Conservation (phyloP, 1,140 invertebrate genomes). For the Yoshiicerus persimilis region DNA sequence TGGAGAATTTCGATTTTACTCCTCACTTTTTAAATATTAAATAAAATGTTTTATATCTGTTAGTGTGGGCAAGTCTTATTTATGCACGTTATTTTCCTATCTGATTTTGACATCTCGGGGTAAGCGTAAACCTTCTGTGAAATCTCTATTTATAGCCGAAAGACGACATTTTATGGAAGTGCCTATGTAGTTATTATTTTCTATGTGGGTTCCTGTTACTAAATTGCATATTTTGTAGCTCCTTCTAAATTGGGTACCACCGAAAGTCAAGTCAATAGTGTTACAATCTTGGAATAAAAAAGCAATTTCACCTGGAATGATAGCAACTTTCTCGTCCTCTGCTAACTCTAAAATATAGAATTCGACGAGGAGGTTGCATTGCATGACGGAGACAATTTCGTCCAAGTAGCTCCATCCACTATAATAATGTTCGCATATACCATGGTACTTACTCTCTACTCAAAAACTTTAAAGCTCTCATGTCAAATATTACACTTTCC, state of each 20-base stretch:
- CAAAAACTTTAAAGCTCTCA: neutral
- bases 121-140: neutral
- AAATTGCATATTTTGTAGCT: conserved; percentile 11
- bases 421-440: neutral
- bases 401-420: neutral
- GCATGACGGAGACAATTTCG: neutral
- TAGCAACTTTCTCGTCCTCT: neutral
- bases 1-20: neutral
- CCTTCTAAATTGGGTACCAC: neutral
- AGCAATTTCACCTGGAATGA: conserved; percentile 1
- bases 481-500: no score
- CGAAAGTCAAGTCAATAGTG: neutral
- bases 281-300: conserved; percentile 1
- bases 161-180: neutral
- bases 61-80: neutral
- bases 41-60: conserved; percentile 18
- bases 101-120: neutral
- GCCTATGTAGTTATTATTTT: neutral
- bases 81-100: neutral
- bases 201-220: neutral
- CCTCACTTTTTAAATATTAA: neutral
- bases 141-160: neutral
- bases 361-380: neutral
- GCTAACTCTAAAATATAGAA: neutral
- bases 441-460: neutral